Base-by-base conservation (phyloP, 2,113 vertebrate species). In the Camelus bactrianus region DNA sequence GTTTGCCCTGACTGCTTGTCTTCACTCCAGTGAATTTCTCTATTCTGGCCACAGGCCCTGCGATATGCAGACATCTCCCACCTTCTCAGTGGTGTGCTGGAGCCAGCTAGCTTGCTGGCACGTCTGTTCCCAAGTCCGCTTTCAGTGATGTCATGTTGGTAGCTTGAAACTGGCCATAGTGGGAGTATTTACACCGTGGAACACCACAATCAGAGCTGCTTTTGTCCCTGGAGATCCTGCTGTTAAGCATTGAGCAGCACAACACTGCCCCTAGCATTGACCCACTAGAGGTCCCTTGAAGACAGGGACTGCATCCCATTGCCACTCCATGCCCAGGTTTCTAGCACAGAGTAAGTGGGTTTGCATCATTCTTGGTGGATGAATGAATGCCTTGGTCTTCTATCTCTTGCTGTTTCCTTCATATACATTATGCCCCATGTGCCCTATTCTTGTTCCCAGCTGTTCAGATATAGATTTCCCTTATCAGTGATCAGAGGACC, bases 1-100 rank as follows among this genome's bases (percentile, higher is more conserved):
- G 84, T 88, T 52, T 94, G 60, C 38, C 60, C 89, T 89, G 86
- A 83, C 72, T 89, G 30, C 87, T 91, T 88, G 95, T 77, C 95
- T 88, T 90, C 65, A 28, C 17, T 82, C 85, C 56, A 46, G 5
- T 82, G 62, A 54, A 64, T 65, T 58, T 95, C 56, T 93, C 67
- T 70, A 0, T 67, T 67, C 72, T 64, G 83, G 79, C 90, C 67
- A 20, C 2, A 72, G 65, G 79, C 50, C 79, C 91, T 93, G 64
- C 17, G 76, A 95, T 85, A 81, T 1, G 50, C 80, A 88, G 60
- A 42, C 48, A 30, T 3, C 80, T 16, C 6, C 84, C 70, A 89
- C 64, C 95, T 93, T 64, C 65, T 67, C 84, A 19, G n/a, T 0
- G n/a, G n/a, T 54, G 16, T 20, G 60, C 81, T 28, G 15, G n/a